Evolutionary conservation across 2,888 invertebrate species (phyloP).

Genomic region (Folsomia manolachei): DNA sequence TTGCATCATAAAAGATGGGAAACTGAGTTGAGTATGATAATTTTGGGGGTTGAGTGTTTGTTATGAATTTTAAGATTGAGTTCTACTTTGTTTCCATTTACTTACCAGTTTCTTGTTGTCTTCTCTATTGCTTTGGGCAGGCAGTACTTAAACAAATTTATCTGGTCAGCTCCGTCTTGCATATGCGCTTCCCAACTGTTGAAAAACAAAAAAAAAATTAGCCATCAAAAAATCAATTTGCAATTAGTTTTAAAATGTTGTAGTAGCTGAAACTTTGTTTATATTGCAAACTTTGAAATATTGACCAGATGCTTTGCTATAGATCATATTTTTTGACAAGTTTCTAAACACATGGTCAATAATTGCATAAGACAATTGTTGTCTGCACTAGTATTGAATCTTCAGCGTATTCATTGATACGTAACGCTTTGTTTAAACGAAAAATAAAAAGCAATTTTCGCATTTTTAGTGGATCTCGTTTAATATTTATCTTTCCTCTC

Average conservation of each 20-base stretch:
- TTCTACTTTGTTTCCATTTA: neutral
- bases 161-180: neutral
- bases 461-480: neutral
- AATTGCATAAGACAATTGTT: neutral
- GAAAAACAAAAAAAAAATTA: neutral
- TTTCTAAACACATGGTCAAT: neutral
- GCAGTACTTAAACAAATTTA: too few species aligned
- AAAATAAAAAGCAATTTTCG: neutral
- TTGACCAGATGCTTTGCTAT: neutral
- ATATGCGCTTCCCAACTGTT: neutral
- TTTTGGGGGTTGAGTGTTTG: neutral
- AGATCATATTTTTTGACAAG: neutral
- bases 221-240: neutral
- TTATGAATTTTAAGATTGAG: neutral
- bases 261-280: neutral
- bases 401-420: too few species aligned
- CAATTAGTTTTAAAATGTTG: neutral
- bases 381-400: too few species aligned
- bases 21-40: neutral
- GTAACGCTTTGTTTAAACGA: too few species aligned
- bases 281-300: neutral
- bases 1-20: conserved; percentile 1
- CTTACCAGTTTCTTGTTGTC: neutral
- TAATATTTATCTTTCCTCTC: neutral
- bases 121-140: neutral